Evolutionary conservation across 2,888 invertebrate species (phyloP), one percentile per base, ranked within the genome.

Genomic region (Listrodromus nycthemerus): DNA sequence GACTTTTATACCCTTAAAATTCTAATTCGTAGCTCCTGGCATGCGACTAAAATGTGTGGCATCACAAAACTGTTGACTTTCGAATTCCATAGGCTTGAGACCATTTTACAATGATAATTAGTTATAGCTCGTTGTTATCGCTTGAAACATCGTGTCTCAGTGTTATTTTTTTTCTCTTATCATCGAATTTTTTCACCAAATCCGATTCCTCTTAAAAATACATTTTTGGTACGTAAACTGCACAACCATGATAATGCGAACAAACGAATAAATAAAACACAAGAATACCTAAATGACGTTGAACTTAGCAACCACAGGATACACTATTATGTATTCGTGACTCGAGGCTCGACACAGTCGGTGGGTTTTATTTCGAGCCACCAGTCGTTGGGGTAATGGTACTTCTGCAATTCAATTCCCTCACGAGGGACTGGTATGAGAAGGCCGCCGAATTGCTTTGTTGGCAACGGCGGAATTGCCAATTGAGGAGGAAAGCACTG

Each of bases 381-480:
- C 95, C 95, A 95, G 83, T 94, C 94, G 79, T 94, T 93, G 1
- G 94, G 95, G 89, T 94, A 95, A 70, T 95, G 94, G 89, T 95
- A 95, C 88, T 95, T 95, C 85, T 95, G 95, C 61, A 95, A 92
- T 90, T 95, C 95, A 52, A 95, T 94, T 73, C 94, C 94, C 88
- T 95, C 95, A 66, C 94, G 90, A 1, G 95, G 95, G 19, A 94
- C 94, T 10, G 95, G 95, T 66, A 95, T 91, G 19, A 92, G 89
- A 61, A 92, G 91, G n/a, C 93, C 93, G 4, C 94, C 94, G 84
- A 94, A 94, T 77, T 93, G 92, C 85, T 93, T 93, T 16, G 90
- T 89, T 37, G 94, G 94, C 78, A 95, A 91, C 0, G 95, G 95
- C 45, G 93, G 90, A 50, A 93, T 91, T 16, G 94, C 93, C 48